Percentiles rank a stretch among this genome's conserved stretches.
Evolutionary conservation across 2,888 invertebrate species (phyloP).

Genomic region (Pandemis corylana): DNA sequence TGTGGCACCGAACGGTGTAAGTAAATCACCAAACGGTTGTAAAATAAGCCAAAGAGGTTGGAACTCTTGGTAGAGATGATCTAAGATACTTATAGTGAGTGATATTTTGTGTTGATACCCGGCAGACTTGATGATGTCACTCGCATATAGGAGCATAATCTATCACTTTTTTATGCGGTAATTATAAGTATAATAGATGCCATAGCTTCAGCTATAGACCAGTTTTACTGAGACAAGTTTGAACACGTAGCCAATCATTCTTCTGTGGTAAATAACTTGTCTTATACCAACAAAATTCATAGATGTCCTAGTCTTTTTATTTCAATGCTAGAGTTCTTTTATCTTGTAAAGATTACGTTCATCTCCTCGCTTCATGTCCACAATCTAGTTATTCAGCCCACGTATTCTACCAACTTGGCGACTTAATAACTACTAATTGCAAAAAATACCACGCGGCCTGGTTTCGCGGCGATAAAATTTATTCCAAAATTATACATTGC

Average conservation of each 20-base stretch:
- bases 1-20: too few relatives aligned
- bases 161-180: constrained; percentile 4
- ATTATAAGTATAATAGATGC: neutral
- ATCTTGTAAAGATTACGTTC: neutral
- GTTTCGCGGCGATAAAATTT: constrained; percentile 11
- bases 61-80: neutral
- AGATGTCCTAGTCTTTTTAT: too few relatives aligned
- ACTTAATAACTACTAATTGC: constrained; percentile 27
- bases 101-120: neutral
- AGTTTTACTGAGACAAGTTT: neutral
- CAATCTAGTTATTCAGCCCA: constrained; percentile 9
- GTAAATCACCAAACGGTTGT: neutral
- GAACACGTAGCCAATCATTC: neutral
- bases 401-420: constrained; percentile 15
- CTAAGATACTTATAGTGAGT: neutral
- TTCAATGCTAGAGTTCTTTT: neutral
- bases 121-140: neutral
- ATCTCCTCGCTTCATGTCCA: neutral
- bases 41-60: neutral
- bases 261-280: too few relatives aligned
- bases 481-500: constrained; percentile 38
- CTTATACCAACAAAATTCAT: too few relatives aligned
- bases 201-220: neutral
- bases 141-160: neutral
- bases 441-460: constrained; percentile 21